Base-by-base conservation (phyloP, 2,113 vertebrate species). In the Trematocara macrostoma region DNA sequence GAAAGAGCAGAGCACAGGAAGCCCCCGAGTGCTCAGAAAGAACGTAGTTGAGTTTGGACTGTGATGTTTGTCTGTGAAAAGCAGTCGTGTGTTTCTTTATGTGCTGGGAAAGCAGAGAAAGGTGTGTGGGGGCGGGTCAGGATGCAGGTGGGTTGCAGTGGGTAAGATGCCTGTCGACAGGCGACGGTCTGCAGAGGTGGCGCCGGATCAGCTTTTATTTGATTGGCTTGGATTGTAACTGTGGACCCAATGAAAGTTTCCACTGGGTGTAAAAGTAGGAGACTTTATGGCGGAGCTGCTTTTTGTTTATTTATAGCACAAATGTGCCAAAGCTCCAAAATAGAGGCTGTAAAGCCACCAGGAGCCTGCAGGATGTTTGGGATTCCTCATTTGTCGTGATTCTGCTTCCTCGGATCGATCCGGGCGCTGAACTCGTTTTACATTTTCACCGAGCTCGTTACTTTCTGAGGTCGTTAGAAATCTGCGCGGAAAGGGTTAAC, bases 1-100 rank as follows among this genome's bases (percentile, higher is more conserved):
- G 42, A 76, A 49, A 49, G 15, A 49, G 42, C 67, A 47, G 7
- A 42, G 64, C 38, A 29, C 3, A 71, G 20, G 67, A 47, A 1
- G 40, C 40, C 23, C 0, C 35, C 7, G 67, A 45, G 38, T 47
- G 42, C 42, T 18, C 40, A 1, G 23, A 47, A 47, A 18, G 23
- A 45, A 26, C 6, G 8, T 45, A 0, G 40, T 7, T 47, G 5
- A 74, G 1, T 69, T 69, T 42, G 0, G 38, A 71, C 69, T 7
- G 69, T 61, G 59, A 64, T 64, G 31, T 14, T 1, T 29, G 20
- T 59, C 0, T 59, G 59, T 11, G 31, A 35, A 38, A n/a, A 67
- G 18, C n/a, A 40, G 35, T 14, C 6, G 6, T 14, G 7, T 49
- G 35, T 69, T 69, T 69, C 0, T 69, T 40, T 8, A 31, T 34